Conservation (phyloP, 2,888 invertebrate species). For the Cephus pygmeus region DNA sequence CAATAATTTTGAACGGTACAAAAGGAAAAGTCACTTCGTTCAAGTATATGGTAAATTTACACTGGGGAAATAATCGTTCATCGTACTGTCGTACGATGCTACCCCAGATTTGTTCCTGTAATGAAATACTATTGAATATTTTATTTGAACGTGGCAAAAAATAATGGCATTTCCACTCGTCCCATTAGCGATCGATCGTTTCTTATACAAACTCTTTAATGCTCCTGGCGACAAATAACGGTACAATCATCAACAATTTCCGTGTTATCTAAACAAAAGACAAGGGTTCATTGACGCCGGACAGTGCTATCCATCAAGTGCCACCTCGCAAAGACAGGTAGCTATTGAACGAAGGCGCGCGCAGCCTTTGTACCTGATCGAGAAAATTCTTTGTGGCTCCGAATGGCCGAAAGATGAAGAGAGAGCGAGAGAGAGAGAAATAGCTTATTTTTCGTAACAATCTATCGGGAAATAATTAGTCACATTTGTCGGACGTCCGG, state of each 20-base stretch:
- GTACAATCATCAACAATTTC: background rate
- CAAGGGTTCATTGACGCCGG: background rate
- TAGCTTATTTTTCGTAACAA: background rate
- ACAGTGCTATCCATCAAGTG: slow-evolving; percentile 1
- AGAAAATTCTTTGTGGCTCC: background rate
- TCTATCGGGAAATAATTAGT: slow-evolving; percentile 35
- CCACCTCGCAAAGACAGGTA: slow-evolving; percentile 1
- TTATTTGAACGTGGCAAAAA: background rate
- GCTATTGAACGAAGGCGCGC: slow-evolving; percentile 7
- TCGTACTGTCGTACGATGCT: background rate
- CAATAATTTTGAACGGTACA: background rate
- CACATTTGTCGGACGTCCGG: slow-evolving; percentile 23
- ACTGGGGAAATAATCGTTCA: background rate
- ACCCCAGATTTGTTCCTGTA: background rate
- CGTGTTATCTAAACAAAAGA: slow-evolving; percentile 14
- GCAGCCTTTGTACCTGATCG: background rate
- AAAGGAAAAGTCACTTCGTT: background rate
- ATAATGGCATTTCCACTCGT: background rate
- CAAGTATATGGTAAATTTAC: background rate
- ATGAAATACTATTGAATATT: background rate
- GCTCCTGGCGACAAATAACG: slow-evolving; percentile 2
- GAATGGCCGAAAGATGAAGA: background rate
- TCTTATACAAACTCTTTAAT: background rate
- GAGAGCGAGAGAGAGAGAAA: background rate
- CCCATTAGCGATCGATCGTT: background rate